Base-by-base conservation (phyloP, 2,113 vertebrate genomes). In the Ophiodon elongatus region DNA sequence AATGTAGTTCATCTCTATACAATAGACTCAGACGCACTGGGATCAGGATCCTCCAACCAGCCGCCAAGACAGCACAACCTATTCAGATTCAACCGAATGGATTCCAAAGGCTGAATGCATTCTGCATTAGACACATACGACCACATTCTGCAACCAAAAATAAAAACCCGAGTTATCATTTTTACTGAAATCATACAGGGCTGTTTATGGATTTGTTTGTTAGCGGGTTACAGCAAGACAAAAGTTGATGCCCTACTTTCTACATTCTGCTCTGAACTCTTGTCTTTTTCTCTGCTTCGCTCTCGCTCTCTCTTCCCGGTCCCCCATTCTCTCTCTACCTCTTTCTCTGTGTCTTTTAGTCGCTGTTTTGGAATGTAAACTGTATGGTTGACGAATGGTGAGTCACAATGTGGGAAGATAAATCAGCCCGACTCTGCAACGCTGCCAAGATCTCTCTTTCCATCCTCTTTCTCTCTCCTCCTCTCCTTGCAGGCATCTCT, bases 381-480 rank as follows among this genome's bases (percentile, higher is more conserved):
- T 89, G 76, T 87, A 89, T 69, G 80, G 71, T 59, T 93, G 85
- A 91, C 83, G 83, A 92, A 90, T 76, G 67, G 80, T 94, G 93
- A 94, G 90, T 95, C 94, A 95, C 82, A 86, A 84, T 90, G 94
- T 95, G 90, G 92, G 92, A 74, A 90, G 93, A 93, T 93, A 92
- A 91, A 94, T 93, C 90, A 87, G 86, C 91, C 91, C 85, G 60
- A 86, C 65, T 89, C 76, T 59, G 62, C 76, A 57, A 68, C 4
- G 41, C 75, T 87, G 89, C 90, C 85, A 83, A 86, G 31, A 86
- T 90, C 79, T 85, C 75, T 89, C 47, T 65, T 65, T 89, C 79
- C 66, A 63, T 77, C 63, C 74, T 77, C 45, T 82, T 69, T 82
- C 80, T 85, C 80, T 85, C 80, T 87, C 69, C 82, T 88, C 79